Percentiles rank a stretch among this genome's conserved stretches.
These are phyloP conservation scores for Alouatta palliata DNA, from an alignment of 2,113 vertebrate species.

Conservation along the genomic window DNA sequence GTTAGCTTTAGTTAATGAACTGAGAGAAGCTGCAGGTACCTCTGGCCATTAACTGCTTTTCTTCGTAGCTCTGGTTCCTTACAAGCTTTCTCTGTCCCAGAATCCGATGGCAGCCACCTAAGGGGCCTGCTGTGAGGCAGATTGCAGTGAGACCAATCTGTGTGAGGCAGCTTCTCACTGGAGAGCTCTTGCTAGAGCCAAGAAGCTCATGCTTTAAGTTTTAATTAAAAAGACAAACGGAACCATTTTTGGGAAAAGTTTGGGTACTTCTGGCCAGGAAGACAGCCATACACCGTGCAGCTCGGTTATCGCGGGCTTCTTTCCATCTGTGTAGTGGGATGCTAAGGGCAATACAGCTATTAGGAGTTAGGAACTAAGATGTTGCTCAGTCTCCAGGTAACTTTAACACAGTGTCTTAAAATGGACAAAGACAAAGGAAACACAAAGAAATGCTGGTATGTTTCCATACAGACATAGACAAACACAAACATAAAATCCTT, in stretches of 20 bases:
- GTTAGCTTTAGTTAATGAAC: constrained; percentile 72
- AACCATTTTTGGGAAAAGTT: constrained; percentile 54
- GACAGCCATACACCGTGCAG: background rate
- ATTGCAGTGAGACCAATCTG: constrained; percentile 66
- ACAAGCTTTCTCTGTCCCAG: constrained; percentile 30
- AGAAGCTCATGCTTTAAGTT: constrained; percentile 76
- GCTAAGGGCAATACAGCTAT: background rate
- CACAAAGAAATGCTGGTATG: background rate
- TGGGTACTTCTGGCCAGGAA: background rate
- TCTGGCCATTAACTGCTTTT: constrained; percentile 65
- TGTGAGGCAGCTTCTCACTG: constrained; percentile 70
- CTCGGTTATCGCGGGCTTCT: background rate
- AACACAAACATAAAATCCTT: background rate
- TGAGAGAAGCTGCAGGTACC: constrained; percentile 62
- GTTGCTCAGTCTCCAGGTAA: background rate
- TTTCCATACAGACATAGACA: background rate
- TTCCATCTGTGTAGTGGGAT: background rate
- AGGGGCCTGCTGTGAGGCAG: constrained; percentile 72
- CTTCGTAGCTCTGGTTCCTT: constrained; percentile 49
- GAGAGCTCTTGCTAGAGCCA: constrained; percentile 70
- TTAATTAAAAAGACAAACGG: constrained; percentile 82
- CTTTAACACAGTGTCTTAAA: background rate
- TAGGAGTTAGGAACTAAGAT: background rate
- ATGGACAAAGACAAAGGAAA: background rate
- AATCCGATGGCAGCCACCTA: constrained; percentile 58